phyloP scores from a whole-genome alignment of 2,113 vertebrate species.

The Gnathonemus longibarbis region DNA sequence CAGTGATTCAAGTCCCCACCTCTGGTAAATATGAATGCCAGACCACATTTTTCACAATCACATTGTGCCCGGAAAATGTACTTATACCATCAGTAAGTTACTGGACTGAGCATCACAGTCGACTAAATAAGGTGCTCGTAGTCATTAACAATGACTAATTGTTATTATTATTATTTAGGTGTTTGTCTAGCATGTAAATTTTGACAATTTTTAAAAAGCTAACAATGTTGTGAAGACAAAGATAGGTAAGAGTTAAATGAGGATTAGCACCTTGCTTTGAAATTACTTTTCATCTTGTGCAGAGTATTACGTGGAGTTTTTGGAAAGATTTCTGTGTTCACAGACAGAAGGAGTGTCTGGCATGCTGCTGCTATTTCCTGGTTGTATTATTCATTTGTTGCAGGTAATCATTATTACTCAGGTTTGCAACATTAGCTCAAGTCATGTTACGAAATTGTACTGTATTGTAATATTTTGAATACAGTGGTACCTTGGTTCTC shows the following conservation, averaged over 20 bases:
- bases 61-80: neutral
- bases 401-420: constrained; percentile 18
- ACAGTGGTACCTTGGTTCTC: no score
- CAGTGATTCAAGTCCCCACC: no score
- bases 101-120: neutral
- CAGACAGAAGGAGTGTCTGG: constrained; percentile 22
- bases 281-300: neutral
- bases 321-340: constrained; percentile 11
- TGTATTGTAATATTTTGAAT: neutral
- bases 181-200: neutral
- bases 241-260: neutral
- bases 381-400: constrained; percentile 27
- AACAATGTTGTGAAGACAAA: neutral
- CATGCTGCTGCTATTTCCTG: constrained; percentile 25
- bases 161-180: neutral
- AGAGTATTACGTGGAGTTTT: constrained; percentile 23
- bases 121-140: neutral
- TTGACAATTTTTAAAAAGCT: neutral
- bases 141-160: neutral
- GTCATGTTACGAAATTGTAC: neutral
- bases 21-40: neutral
- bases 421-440: neutral
- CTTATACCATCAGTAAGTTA: neutral
- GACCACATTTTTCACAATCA: neutral
- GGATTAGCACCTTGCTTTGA: neutral